Evolutionary conservation across 2,888 invertebrate species (phyloP), one percentile per base, ranked within the genome.

Genomic region (Drosophila suboccidentalis): DNA sequence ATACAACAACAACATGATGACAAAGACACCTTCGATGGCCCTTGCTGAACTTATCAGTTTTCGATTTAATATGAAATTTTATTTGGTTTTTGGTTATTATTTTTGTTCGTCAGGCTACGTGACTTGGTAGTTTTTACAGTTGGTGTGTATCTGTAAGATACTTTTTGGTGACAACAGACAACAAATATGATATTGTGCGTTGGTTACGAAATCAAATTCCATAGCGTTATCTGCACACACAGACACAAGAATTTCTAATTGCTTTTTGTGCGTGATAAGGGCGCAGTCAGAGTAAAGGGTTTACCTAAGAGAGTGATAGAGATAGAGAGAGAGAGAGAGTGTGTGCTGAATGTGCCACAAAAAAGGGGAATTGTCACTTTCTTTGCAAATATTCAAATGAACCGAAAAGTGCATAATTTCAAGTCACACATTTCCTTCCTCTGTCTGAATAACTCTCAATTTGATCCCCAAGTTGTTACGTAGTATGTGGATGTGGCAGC

Each of bases 141-240:
- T 50, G 22, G 19, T 41, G 72, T 41, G 72, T 72, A 70, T 73
- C 66, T 70, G 49, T 46, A 29, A 70, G 66, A 71, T 73, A 73
- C 66, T 38, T 26, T 46, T 46, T 39, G 49, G 49, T 29, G n/a
- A 38, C 22, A 68, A 59, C 54, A 51, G 62, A 72, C 73, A 73
- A 62, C 66, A 73, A 54, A 69, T 49, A 75, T 54, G 53, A 59
- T 64, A 54, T 65, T 71, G 61, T 58, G 65, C 46, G 17, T 71
- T 38, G 9, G 55, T 73, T 74, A 61, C 68, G 74, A 77, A 74
- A 76, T 49, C 29, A 36, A 39, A 46, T 66, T 55, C 38, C 54
- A 39, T 15, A 51, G 17, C 34, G 43, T 58, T 55, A 43, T 59
- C 46, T 55, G 50, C 22, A 44, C 39, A 32, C 53, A 38, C 43